Percentiles rank a stretch among this genome's conserved stretches.
phyloP scores from a whole-genome alignment of 2,888 invertebrate genomes.

The Ophraella communa region DNA sequence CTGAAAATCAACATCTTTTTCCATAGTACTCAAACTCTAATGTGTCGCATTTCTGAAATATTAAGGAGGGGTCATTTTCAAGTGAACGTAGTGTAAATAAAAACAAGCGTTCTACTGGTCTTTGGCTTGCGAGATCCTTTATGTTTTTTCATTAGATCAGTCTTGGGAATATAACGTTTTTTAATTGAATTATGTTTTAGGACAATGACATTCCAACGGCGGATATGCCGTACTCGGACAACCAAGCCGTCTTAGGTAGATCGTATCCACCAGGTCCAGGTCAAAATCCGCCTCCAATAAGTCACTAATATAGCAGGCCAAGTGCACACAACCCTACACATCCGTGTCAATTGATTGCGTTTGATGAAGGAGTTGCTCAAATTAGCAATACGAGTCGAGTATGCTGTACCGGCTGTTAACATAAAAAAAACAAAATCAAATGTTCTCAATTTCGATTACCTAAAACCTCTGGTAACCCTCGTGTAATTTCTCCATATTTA shows the following conservation, averaged over 20 bases:
- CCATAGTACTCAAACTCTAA: too few relatives aligned
- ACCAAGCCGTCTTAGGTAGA: constrained; percentile 57
- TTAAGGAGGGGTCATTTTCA: too few relatives aligned
- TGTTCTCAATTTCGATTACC: neutral
- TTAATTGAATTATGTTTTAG: constrained; percentile 59
- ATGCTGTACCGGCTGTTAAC: constrained; percentile 32
- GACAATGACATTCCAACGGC: constrained; percentile 78
- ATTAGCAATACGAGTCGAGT: constrained; percentile 51
- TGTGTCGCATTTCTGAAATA: too few relatives aligned
- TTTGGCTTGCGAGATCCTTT: neutral
- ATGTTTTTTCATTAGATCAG: neutral
- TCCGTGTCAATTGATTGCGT: constrained; percentile 57
- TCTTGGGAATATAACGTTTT: too few relatives aligned
- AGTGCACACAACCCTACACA: constrained; percentile 55
- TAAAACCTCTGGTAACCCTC: constrained; percentile 12
- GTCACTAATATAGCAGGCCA: constrained; percentile 57
- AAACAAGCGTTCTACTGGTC: too few relatives aligned
- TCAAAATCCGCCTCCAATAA: constrained; percentile 61
- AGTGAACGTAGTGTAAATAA: too few relatives aligned
- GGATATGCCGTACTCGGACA: constrained; percentile 76
- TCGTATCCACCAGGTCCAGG: constrained; percentile 58
- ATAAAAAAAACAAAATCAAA: constrained; percentile 4
- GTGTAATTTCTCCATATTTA: constrained; percentile 15
- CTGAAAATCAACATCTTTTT: too few relatives aligned
- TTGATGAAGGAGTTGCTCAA: constrained; percentile 51